Percentiles rank a stretch among this genome's conserved stretches.
phyloP scores from a whole-genome alignment of 2,113 vertebrate genomes.

The Menura novaehollandiae region DNA sequence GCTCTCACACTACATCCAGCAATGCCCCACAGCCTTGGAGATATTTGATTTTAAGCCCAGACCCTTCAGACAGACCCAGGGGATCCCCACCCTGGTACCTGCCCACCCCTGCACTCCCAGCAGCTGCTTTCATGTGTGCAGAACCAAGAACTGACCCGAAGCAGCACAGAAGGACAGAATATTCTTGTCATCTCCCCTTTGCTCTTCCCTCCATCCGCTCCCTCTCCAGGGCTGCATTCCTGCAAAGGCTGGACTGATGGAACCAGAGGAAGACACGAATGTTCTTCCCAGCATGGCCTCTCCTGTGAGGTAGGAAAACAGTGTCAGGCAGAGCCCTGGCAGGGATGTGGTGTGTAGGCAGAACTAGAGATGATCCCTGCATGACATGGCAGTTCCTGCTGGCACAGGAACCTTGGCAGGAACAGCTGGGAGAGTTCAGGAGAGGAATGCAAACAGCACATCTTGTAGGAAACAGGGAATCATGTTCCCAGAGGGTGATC shows the following conservation, averaged over 20 bases:
- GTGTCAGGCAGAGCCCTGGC: neutral
- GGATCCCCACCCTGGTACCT: neutral
- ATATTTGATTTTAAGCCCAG: neutral
- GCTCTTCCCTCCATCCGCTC: neutral
- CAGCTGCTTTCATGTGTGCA: neutral
- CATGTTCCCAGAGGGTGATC: neutral
- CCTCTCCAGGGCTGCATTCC: neutral
- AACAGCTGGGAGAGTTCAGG: neutral
- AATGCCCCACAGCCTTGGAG: neutral
- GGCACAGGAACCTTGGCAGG: neutral
- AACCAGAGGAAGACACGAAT: neutral
- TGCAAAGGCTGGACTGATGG: neutral
- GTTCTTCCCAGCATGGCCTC: neutral
- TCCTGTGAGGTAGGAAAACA: neutral
- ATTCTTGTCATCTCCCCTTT: neutral
- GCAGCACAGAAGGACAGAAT: neutral
- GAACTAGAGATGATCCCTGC: neutral
- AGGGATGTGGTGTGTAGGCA: neutral
- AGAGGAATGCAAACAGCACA: neutral
- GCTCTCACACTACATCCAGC: neutral
- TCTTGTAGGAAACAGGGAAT: neutral
- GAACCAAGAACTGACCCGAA: neutral
- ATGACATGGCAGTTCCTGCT: neutral
- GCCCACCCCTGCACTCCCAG: neutral
- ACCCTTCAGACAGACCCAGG: neutral